Evolutionary conservation across 2,113 vertebrate species (phyloP).

Genomic region (Lutjanus erythropterus): DNA sequence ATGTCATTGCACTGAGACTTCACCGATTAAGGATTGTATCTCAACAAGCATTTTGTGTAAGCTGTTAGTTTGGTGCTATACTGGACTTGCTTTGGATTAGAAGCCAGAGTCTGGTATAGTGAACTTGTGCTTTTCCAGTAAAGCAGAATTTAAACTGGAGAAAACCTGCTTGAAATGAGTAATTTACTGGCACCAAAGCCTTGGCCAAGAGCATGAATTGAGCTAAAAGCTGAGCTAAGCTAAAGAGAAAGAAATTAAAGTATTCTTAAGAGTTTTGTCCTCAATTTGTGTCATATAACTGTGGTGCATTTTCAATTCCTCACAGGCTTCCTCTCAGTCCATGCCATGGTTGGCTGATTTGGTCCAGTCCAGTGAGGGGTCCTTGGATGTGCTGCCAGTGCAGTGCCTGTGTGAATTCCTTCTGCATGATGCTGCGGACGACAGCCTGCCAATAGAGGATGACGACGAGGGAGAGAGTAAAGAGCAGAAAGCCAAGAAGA

Average conservation of each 20-base stretch:
- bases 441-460: constrained; percentile 87
- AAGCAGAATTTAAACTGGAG: too few relatives aligned
- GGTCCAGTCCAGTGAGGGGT: constrained; percentile 98
- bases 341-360: constrained; percentile 99
- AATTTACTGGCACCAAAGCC: too few relatives aligned
- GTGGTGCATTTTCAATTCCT: not conserved
- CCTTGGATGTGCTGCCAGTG: constrained; percentile 96
- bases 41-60: not conserved
- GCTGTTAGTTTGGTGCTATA: not conserved
- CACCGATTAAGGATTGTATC: not conserved
- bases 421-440: constrained; percentile 95
- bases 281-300: not conserved
- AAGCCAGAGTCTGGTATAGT: too few relatives aligned
- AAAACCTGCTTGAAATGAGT: too few relatives aligned
- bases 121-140: too few relatives aligned
- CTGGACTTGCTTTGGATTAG: too few relatives aligned
- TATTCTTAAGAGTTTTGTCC: not conserved
- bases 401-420: constrained; percentile 98
- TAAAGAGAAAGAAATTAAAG: not conserved
- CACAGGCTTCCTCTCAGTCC: constrained; percentile 96
- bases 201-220: too few relatives aligned
- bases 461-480: constrained; percentile 96
- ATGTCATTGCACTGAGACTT: too few relatives aligned
- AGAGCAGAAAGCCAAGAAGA: constrained; percentile 94
- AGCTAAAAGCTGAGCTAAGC: too few relatives aligned